Evolutionary conservation across 1,140 invertebrate genomes (phyloP).

Genomic region (Aethina tumida): DNA sequence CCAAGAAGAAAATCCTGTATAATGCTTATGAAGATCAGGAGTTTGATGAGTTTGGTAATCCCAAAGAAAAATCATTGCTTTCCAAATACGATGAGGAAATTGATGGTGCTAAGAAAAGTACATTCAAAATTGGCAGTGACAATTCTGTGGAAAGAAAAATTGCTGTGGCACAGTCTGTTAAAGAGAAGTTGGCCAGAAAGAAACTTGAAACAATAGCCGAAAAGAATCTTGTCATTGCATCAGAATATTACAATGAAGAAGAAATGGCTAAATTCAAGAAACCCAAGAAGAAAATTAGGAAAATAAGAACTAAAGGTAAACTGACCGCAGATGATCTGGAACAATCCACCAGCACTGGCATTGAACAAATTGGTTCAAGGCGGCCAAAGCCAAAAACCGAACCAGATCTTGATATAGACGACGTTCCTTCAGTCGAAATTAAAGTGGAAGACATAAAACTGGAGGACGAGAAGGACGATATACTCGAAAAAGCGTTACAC

Average conservation of each 20-base stretch:
- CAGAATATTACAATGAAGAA: constrained; percentile 79
- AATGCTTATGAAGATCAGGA: constrained; percentile 83
- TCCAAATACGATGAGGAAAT: constrained; percentile 96
- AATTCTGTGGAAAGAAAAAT: constrained; percentile 38
- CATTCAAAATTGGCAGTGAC: constrained; percentile 68
- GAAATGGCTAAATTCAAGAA: constrained; percentile 87
- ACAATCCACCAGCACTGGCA: constrained; percentile 35
- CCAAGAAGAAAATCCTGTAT: constrained; percentile 71
- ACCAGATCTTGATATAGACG: constrained; percentile 40
- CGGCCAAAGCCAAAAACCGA: constrained; percentile 23
- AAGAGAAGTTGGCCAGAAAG: constrained; percentile 53
- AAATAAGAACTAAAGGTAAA: constrained; percentile 43
- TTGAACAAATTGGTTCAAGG: constrained; percentile 45
- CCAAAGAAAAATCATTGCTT: constrained; percentile 59
- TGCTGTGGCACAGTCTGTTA: constrained; percentile 41
- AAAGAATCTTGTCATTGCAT: constrained; percentile 61
- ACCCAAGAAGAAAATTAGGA: constrained; percentile 76
- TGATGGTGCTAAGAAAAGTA: constrained; percentile 63
- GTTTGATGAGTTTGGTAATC: constrained; percentile 70
- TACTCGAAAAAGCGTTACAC: constrained; percentile 61
- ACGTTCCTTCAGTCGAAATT: constrained; percentile 32
- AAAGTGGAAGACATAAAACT: constrained; percentile 39
- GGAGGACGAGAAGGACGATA: constrained; percentile 67
- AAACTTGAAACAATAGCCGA: constrained; percentile 61
- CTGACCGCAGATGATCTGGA: constrained; percentile 51